phyloP scores from a whole-genome alignment of 2,797 vertebrate genomes.

The Columba guinea region DNA sequence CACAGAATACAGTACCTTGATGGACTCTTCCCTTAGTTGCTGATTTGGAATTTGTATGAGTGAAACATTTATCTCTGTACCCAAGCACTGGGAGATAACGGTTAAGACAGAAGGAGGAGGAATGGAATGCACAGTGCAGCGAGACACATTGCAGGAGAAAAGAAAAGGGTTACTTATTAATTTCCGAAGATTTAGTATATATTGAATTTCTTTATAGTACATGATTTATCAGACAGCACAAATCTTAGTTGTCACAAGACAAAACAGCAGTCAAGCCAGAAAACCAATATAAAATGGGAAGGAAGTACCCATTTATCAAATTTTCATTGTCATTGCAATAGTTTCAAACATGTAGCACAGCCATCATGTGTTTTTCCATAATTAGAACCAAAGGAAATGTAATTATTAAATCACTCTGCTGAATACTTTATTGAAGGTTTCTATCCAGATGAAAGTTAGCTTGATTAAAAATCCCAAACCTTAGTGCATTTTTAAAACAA shows the following conservation, averaged over 20 bases:
- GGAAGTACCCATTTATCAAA: conserved; percentile 56
- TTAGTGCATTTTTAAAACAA: background rate
- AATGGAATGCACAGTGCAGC: conserved; percentile 76
- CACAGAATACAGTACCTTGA: conserved; percentile 89
- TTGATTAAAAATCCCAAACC: background rate
- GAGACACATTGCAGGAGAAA: conserved; percentile 72
- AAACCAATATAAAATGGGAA: conserved; percentile 61
- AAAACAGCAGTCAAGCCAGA: conserved; percentile 57
- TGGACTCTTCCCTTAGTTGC: conserved; percentile 88
- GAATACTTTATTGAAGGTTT: background rate
- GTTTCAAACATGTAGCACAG: conserved; percentile 53
- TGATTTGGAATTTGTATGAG: conserved; percentile 92
- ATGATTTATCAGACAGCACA: conserved; percentile 61
- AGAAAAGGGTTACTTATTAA: conserved; percentile 76
- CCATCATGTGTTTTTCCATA: conserved; percentile 1
- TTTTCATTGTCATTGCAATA: conserved; percentile 48
- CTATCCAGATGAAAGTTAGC: background rate
- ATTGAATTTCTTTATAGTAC: conserved; percentile 58
- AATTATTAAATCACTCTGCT: conserved; percentile 1
- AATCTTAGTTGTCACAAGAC: conserved; percentile 58
- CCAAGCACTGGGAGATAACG: conserved; percentile 90
- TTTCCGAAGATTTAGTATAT: conserved; percentile 62
- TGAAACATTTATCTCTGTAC: conserved; percentile 96
- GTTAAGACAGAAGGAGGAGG: conserved; percentile 79
- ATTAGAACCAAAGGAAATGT: conserved; percentile 64